These are phyloP conservation scores for Porphyrio hochstetteri DNA, from an alignment of 2,113 vertebrate genomes.

Conservation along the genomic window DNA sequence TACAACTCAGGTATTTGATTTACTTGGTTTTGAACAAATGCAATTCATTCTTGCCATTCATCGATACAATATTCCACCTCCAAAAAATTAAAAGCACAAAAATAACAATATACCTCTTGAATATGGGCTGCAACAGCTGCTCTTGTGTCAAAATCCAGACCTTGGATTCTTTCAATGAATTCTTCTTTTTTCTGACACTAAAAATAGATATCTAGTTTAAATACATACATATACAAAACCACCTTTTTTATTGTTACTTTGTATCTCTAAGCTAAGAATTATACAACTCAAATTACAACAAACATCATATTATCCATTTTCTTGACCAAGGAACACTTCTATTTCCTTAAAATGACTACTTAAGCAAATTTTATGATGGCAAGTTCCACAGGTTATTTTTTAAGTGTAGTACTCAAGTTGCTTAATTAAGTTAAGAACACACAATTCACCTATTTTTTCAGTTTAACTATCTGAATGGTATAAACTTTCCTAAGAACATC, in stretches of 20 bases:
- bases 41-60: not conserved
- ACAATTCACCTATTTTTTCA: not conserved
- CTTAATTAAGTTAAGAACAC: not conserved
- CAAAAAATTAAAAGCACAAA: not conserved
- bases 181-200: conserved; percentile 98
- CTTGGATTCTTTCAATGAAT: conserved; percentile 96
- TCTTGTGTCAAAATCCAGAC: conserved; percentile 95
- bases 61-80: not conserved
- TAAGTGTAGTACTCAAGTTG: no score
- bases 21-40: not conserved
- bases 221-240: not conserved
- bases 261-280: not conserved
- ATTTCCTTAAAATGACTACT: not conserved
- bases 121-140: conserved; percentile 96
- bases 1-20: not conserved
- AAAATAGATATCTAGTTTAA: conserved; percentile 33
- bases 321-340: not conserved
- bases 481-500: not conserved
- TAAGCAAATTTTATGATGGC: not conserved
- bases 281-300: not conserved
- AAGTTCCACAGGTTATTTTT: not conserved
- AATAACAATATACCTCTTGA: conserved; percentile 87
- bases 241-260: not conserved
- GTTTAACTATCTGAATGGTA: not conserved
- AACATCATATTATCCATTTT: not conserved